phyloP scores from a whole-genome alignment of 2,113 vertebrate genomes.

The Thalassoma bifasciatum region DNA sequence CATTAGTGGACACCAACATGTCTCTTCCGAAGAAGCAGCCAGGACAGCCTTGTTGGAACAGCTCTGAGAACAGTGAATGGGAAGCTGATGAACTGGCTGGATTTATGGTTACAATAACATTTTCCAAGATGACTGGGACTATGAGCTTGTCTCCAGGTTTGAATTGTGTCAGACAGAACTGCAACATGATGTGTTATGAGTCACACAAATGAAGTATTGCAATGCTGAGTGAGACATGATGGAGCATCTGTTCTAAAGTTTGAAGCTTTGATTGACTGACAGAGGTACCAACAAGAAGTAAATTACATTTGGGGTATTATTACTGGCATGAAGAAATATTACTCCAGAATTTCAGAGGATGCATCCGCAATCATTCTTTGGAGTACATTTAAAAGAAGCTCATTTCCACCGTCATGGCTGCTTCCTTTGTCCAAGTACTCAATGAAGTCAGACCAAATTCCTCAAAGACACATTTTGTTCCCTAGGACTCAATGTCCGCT shows the following conservation, averaged over 20 bases:
- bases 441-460: slow-evolving; percentile 19
- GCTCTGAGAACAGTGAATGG: slow-evolving; percentile 45
- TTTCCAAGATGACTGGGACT: slow-evolving; percentile 39
- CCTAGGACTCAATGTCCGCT: slow-evolving; percentile 55
- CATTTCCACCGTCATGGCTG: slow-evolving; percentile 25
- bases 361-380: too few relatives aligned
- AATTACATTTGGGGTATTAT: not conserved
- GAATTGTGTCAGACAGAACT: slow-evolving; percentile 12
- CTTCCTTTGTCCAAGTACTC: slow-evolving; percentile 21
- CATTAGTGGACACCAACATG: slow-evolving; percentile 34
- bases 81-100: slow-evolving; percentile 38
- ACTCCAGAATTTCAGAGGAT: too few relatives aligned
- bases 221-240: not conserved
- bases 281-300: slow-evolving; percentile 8
- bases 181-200: not conserved
- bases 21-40: slow-evolving; percentile 31
- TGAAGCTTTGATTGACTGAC: not conserved
- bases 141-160: slow-evolving; percentile 31
- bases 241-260: slow-evolving; percentile 22
- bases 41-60: slow-evolving; percentile 45
- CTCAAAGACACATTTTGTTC: slow-evolving; percentile 42
- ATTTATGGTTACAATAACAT: slow-evolving; percentile 55
- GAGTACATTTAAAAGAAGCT: slow-evolving; percentile 29
- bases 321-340: too few relatives aligned
- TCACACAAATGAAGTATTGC: slow-evolving; percentile 21